These are phyloP conservation scores for Lasioglossum malachurum DNA, from an alignment of 2,888 invertebrate species.

Conservation along the genomic window DNA sequence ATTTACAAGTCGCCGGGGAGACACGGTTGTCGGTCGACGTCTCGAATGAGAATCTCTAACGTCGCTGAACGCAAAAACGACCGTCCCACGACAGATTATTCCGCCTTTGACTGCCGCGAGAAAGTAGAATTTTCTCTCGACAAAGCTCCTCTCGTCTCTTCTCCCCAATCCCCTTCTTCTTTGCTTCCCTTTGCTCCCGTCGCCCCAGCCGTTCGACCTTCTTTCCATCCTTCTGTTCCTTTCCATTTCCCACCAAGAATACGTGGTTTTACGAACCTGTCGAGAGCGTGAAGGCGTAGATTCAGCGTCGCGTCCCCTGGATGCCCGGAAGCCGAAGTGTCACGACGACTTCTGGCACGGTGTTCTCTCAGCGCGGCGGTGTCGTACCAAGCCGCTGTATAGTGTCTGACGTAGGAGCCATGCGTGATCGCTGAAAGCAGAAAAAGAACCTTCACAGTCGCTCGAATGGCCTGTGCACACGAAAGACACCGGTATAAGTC, in stretches of 20 bases:
- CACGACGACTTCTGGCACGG: constrained; percentile 73
- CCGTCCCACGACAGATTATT: constrained; percentile 39
- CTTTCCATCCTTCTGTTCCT: constrained; percentile 24
- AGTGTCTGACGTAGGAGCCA: constrained; percentile 73
- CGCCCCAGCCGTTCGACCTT: not conserved
- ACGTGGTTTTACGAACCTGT: constrained; percentile 72
- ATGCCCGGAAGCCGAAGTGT: constrained; percentile 67
- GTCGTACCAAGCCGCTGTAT: constrained; percentile 75
- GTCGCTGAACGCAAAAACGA: constrained; percentile 2
- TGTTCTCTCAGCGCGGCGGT: constrained; percentile 72
- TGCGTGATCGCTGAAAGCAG: constrained; percentile 73
- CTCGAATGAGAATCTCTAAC: constrained; percentile 31
- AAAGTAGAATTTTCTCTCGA: constrained; percentile 41
- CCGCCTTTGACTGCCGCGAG: constrained; percentile 38
- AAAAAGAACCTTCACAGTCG: constrained; percentile 11
- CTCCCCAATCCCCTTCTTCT: not conserved
- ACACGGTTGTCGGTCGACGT: constrained; percentile 7
- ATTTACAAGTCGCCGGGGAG: constrained; percentile 12
- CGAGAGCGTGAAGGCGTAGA: constrained; percentile 75
- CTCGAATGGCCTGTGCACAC: not conserved
- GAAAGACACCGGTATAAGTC: not conserved
- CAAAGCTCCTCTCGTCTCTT: constrained; percentile 23
- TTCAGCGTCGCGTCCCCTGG: constrained; percentile 68
- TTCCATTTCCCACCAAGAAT: constrained; percentile 14
- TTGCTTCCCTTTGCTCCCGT: not conserved